Base-by-base conservation (phyloP, 2,797 vertebrate genomes). In the Hybognathus amarus region DNA sequence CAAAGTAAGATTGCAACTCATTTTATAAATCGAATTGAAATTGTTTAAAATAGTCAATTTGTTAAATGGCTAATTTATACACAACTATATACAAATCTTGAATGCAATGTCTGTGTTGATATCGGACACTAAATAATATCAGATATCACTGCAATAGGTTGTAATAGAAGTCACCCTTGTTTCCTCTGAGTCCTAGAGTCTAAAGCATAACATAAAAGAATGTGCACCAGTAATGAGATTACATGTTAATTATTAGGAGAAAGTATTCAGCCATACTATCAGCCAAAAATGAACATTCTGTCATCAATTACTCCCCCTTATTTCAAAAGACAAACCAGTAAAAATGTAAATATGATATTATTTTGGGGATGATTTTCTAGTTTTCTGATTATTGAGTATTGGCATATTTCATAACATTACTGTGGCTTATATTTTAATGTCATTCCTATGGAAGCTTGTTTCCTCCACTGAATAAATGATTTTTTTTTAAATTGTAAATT, bases 1-100 rank as follows among this genome's bases (percentile, higher is more conserved):
- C 87, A 84, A 80, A 82, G 93, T 95, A 93, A 91, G 93, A 68
- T 63, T 77, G 45, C 1, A 27, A 33, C 47, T 50, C 15, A 7
- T 81, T 64, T 77, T 24, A 36, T 45, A 73, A 73, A 73, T 33
- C 27, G 1, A 5, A 73, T 20, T 9, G 1, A 9, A 30, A 3
- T 50, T 42, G 9, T 30, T 50, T 30, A 63, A 30, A 45, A 45
- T 45, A 5, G 42, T 45, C 42, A 4, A 15, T 45, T 33, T 71
- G 24, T 30, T 8, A 63, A 63, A 63, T 15, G 40, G 47, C 47
- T 24, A 27, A 27, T 70, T 50, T 6, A 22, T 20, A 30, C 68
- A 45, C 17, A 33, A 17, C 24, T 71, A 30, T 27, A n/a, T n/a
- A n/a, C n/a, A 27, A 47, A 36, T 47, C 24, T 33, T 50, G 45